phyloP scores from a whole-genome alignment of 2,113 vertebrate species.

The Fulmarus glacialis region DNA sequence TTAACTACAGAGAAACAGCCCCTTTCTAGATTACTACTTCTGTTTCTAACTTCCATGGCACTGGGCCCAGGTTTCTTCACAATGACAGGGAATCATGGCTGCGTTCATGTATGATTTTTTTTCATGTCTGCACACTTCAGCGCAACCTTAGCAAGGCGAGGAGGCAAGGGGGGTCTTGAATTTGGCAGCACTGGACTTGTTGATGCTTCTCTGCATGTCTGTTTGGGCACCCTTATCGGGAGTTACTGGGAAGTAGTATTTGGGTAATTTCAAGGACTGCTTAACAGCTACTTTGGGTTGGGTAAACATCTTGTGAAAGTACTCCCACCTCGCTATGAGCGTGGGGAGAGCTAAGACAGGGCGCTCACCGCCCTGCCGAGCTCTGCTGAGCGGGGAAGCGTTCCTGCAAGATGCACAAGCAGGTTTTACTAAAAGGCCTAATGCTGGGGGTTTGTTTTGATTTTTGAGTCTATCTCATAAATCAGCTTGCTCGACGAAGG shows the following conservation, averaged over 20 bases:
- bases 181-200: neutral
- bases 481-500: neutral
- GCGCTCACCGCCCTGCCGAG: fast-evolving
- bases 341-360: fast-evolving
- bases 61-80: neutral
- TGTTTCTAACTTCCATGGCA: neutral
- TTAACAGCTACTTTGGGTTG: neutral
- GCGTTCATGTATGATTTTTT: neutral
- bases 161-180: neutral
- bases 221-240: neutral
- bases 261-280: neutral
- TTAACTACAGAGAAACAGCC: neutral
- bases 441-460: neutral
- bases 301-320: neutral
- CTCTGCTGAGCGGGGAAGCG: neutral
- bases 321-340: fast-evolving
- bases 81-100: neutral
- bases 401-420: neutral
- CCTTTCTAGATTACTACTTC: neutral
- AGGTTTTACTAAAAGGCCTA: neutral
- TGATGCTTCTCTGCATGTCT: neutral
- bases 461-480: neutral
- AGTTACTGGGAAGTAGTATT: neutral
- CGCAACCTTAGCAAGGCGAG: neutral
- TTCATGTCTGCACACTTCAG: neutral